Evolutionary conservation across 2,888 invertebrate species (phyloP), one percentile per base, ranked within the genome.

Genomic region (Zygaena filipendulae): DNA sequence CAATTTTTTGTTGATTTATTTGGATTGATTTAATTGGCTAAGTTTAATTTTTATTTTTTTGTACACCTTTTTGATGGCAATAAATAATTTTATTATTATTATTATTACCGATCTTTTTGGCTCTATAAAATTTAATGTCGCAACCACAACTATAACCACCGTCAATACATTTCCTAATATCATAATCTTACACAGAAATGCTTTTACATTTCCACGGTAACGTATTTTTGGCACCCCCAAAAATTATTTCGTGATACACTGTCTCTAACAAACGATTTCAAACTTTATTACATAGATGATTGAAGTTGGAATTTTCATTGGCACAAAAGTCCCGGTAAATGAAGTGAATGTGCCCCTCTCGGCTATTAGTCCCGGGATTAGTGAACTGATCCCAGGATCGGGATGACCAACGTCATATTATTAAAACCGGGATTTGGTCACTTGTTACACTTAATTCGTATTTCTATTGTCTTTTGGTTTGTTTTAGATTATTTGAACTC

Each of bases 151-250:
- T 44, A 48, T 51, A 57, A 59, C 59, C 63, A 11, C 24, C 19
- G 16, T 16, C 47, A 48, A 47, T 52, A 53, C 52, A 52, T 54
- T 59, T 56, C 52, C 45, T 70, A 69, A 72, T 69, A 74, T 67
- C 62, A 74, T 77, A 74, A 75, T 74, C 74, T 72, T 67, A 79
- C 77, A 79, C 45, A 53, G 69, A 72, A 79, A 79, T 75, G 77
- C 77, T 79, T 70, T 79, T 58, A 77, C 68, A 66, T 70, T 63
- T 56, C 57, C 47, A 53, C 56, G 49, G 39, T 43, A 52, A 49
- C 47, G 40, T 46, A n/a, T 55, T 49, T 49, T 39, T 44, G 48
- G 43, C 58, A 52, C 63, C 68, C 66, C 61, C 52, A 60, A 59
- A 68, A 68, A 64, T 59, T 54, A 56, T 63, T 59, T 51, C 42